Percentiles rank a stretch among this genome's conserved stretches.
These are phyloP conservation scores for Bovichtus variegatus DNA, from an alignment of 2,797 vertebrate genomes.

Conservation along the genomic window DNA sequence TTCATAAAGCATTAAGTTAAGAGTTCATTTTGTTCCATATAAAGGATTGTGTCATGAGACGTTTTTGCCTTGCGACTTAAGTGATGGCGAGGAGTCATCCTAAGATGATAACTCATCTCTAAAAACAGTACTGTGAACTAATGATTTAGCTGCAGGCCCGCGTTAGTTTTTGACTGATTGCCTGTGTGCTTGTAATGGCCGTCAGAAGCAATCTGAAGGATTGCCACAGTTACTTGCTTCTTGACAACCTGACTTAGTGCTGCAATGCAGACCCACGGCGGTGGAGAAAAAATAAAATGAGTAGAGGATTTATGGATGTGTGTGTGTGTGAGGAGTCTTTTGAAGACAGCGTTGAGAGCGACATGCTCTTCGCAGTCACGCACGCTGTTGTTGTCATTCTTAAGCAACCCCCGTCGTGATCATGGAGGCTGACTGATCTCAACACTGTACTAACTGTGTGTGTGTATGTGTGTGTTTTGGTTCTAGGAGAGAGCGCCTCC, in stretches of 20 bases:
- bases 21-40: background rate
- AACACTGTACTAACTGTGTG: conserved; percentile 36
- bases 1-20: background rate
- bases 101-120: conserved; percentile 13
- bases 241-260: conserved; percentile 52
- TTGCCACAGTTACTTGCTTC: conserved; percentile 27
- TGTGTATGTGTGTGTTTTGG: conserved; percentile 57
- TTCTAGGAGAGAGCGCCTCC: conserved; percentile 74
- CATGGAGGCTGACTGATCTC: conserved; percentile 55
- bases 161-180: conserved; percentile 24
- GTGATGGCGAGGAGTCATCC: background rate
- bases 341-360: conserved; percentile 59
- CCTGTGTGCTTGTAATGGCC: conserved; percentile 11
- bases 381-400: conserved; percentile 79
- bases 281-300: conserved; percentile 33
- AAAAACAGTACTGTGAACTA: background rate
- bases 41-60: background rate
- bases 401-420: conserved; percentile 61
- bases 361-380: conserved; percentile 59
- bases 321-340: conserved; percentile 35
- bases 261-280: conserved; percentile 59
- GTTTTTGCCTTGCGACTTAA: background rate
- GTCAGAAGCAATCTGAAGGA: conserved; percentile 39
- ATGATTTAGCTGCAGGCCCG: conserved; percentile 28
- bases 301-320: conserved; percentile 55